These are phyloP conservation scores for Naso thynnoides DNA, from an alignment of 2,797 vertebrate species.

Conservation along the genomic window DNA sequence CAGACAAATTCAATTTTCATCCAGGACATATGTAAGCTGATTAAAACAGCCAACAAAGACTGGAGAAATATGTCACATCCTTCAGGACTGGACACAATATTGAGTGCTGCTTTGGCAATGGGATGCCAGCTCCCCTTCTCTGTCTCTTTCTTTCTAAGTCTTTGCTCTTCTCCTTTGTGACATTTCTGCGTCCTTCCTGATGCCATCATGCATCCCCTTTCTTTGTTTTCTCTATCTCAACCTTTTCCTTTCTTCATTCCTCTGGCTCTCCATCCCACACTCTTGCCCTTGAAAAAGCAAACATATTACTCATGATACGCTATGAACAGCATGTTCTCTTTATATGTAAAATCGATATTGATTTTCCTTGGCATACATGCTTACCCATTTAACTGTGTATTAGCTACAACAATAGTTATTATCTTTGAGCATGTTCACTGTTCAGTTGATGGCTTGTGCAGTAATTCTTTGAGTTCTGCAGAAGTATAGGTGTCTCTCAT, in stretches of 20 bases:
- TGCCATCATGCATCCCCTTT: conserved; percentile 42
- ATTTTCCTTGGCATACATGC: conserved; percentile 16
- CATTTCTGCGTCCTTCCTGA: conserved; percentile 77
- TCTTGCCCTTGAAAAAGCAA: conserved; percentile 41
- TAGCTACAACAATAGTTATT: not conserved
- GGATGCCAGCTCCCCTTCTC: conserved; percentile 40
- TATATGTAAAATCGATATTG: conserved; percentile 3
- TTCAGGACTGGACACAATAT: conserved; percentile 77
- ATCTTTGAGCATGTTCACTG: not conserved
- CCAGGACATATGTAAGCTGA: conserved; percentile 77
- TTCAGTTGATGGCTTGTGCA: not conserved
- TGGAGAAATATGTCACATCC: conserved; percentile 80
- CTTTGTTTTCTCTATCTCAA: conserved; percentile 40
- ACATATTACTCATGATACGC: conserved; percentile 31
- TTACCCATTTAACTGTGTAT: conserved; percentile 20
- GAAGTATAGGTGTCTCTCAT: not conserved
- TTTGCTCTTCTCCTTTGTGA: conserved; percentile 53
- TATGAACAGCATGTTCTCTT: conserved; percentile 31
- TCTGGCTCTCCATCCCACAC: conserved; percentile 8
- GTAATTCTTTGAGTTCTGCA: not conserved
- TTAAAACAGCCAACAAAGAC: conserved; percentile 69
- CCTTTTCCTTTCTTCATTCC: conserved; percentile 22
- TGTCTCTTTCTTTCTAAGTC: conserved; percentile 35
- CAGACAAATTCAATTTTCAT: conserved; percentile 77
- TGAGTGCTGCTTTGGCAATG: conserved; percentile 66